phyloP scores from a whole-genome alignment of 2,888 invertebrate species.

The Ormia ochracea region DNA sequence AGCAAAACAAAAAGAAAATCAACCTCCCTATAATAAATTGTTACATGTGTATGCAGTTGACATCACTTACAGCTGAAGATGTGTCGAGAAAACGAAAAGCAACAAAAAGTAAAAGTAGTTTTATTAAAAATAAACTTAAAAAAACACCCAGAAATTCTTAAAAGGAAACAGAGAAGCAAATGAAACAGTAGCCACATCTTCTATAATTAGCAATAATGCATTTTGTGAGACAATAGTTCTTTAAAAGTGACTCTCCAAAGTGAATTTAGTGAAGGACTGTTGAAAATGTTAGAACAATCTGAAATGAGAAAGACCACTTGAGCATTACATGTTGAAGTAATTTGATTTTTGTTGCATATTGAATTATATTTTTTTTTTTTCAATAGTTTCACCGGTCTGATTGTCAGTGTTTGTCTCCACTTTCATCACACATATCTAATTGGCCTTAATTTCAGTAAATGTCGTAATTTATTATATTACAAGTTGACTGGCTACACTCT shows the following conservation, averaged over 20 bases:
- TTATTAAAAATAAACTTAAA: too few species aligned
- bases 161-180: background rate
- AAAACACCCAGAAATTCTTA: background rate
- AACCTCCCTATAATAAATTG: too few species aligned
- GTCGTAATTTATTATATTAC: slow-evolving; percentile 16
- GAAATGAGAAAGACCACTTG: background rate
- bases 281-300: background rate
- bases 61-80: slow-evolving; percentile 46
- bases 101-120: slow-evolving; percentile 26
- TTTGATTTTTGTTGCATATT: background rate
- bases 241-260: background rate
- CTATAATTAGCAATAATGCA: slow-evolving; percentile 19
- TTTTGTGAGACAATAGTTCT: background rate
- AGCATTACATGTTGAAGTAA: background rate
- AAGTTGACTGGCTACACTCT: background rate
- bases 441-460: slow-evolving; percentile 13
- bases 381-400: background rate
- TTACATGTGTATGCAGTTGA: slow-evolving; percentile 32
- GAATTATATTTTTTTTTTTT: slow-evolving; percentile 1
- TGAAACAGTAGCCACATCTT: background rate
- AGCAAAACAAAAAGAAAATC: slow-evolving; percentile 4
- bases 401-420: background rate
- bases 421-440: slow-evolving; percentile 25
- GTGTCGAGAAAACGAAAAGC: background rate
- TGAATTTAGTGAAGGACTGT: background rate